Evolutionary conservation across 2,888 invertebrate species (phyloP).

Genomic region (Heliconius aoede): DNA sequence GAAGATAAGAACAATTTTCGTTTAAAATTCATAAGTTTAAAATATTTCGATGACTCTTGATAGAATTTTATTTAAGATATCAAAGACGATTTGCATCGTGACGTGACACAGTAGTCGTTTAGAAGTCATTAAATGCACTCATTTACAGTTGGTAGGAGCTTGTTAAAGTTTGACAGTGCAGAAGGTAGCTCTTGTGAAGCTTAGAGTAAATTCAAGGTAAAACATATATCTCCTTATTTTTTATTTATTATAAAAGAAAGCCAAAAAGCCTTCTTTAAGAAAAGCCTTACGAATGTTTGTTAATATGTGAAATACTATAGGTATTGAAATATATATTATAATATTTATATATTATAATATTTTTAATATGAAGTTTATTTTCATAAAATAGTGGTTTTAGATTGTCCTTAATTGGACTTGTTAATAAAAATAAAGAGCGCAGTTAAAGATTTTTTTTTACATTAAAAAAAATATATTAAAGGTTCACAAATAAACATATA

Average conservation of each 20-base stretch:
- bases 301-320: neutral
- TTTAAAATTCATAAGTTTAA: neutral
- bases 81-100: constrained; percentile 8
- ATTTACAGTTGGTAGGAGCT: neutral
- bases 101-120: constrained; percentile 6
- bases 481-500: neutral
- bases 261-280: neutral
- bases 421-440: too few relatives aligned
- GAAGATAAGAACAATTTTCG: constrained; percentile 2
- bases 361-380: too few relatives aligned
- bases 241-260: neutral
- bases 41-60: constrained; percentile 19
- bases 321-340: too few relatives aligned
- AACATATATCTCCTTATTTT: neutral
- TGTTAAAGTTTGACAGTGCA: neutral
- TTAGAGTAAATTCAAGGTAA: neutral
- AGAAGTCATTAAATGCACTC: neutral
- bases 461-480: neutral
- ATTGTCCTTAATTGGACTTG: too few relatives aligned
- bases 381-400: neutral
- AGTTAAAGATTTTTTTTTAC: neutral
- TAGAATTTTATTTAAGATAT: constrained; percentile 9
- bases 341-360: too few relatives aligned
- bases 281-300: neutral
- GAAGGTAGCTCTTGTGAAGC: neutral